Base-by-base conservation (phyloP, 2,113 vertebrate genomes). In the Peromyscus polionotus region DNA sequence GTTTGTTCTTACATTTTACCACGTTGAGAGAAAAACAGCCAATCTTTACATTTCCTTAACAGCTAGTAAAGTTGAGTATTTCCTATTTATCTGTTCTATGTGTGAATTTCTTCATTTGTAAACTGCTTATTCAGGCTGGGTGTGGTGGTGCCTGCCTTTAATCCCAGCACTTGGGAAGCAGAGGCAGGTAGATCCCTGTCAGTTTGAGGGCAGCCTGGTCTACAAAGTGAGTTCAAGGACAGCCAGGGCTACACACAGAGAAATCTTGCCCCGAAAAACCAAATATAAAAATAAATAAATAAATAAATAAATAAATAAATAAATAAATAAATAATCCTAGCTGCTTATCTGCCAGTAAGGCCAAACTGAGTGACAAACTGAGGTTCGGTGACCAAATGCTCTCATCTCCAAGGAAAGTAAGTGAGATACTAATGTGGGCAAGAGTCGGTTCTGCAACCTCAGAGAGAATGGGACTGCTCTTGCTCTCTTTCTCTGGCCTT, bases 331-430 rank as follows among this genome's bases (percentile, higher is more conserved):
- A 72, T 22, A 94, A 86, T 6, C 7, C 45, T 48, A 89, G 84
- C 28, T 70, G 91, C 26, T 11, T 92, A 33, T 65, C 63, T 96
- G 89, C 72, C 48, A 92, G 57, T 90, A 5, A 84, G 93, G 87
- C 26, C 97, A 94, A 87, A 93, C 1, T 10, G 24, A 90, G 31
- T 72, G 86, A 92, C 14, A 61, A 48, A 86, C 48, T 31, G 83
- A 36, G 79, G 75, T 90, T 79, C 88, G 77, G 73, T 94, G 93
- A 93, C 89, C 89, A 93, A 94, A 95, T 89, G 76, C 94, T 95
- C 93, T 95, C 61, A 61, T 81, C 45, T 88, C 17, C 2, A 19
- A 54, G 42, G 20, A 42, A 85, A 51, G 16, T 96, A 6, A 54
- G 19, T 31, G 36, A 85, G 61, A 57, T 54, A 61, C 57, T 57